Base-by-base conservation (phyloP, 92 coral and sea anemone species). In the Paramuricea clavata region DNA sequence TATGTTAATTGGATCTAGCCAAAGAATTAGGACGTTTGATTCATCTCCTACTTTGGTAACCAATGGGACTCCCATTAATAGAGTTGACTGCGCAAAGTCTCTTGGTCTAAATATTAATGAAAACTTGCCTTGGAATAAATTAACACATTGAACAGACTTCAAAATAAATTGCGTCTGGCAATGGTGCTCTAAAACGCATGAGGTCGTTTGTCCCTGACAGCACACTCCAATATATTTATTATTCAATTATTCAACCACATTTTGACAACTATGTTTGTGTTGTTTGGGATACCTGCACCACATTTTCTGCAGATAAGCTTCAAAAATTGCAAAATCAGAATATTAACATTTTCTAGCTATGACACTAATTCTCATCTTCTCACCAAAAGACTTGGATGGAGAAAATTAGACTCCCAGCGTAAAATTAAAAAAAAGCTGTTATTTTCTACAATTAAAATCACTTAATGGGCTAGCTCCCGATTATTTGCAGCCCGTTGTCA, bases 1-100 rank as follows among this genome's bases (percentile, higher is more conserved):
- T 77, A 83, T 88, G 83, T n/a, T 88, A 47, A 67, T 85, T 57
- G 86, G 92, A 12, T 89, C 89, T 49, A 54, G 92, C 39, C 92
- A 85, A 47, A 85, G 73, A 73, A 70, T 89, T 23, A 52, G 86
- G 19, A 86, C 86, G 15, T 80, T 56, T 34, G 65, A 78, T 49
- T 21, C 27, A 78, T 86, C 77, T 33, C 78, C 86, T 39, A 13
- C 81, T 13, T 42, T 74, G 15, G 23, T 27, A 15, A 74, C 12
- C 30, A 60, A 17, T 42, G 41, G 41, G 19, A 60, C 41, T 23
- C 81, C 41, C 5, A 13, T 74, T 12, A 74, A 42, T 19, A 34
- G 41, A 44, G 81, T 36, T 1, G 22, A 5, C n/a, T 13, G 2
- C 12, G 39, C 81, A 1, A 74, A 74, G 12, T 74, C 81, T 25